phyloP scores from a whole-genome alignment of 2,888 invertebrate species.

The Hemithea aestivaria region DNA sequence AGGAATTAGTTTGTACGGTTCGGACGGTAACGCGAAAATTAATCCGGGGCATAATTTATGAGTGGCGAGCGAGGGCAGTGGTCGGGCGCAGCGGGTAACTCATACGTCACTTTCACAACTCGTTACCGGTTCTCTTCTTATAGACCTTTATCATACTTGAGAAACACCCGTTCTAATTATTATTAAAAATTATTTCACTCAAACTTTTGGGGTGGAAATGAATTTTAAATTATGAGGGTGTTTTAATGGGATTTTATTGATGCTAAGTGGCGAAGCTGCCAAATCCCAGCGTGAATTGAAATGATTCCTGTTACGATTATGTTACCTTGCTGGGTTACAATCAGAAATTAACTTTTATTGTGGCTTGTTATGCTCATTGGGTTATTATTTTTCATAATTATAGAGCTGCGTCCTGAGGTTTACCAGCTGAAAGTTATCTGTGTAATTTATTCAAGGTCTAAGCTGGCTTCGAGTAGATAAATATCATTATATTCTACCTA shows the following conservation, averaged over 20 bases:
- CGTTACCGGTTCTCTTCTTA: constrained; percentile 29
- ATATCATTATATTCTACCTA: too few relatives aligned
- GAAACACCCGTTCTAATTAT: constrained; percentile 7
- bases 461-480: too few relatives aligned
- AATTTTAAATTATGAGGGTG: constrained; percentile 9
- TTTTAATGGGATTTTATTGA: constrained; percentile 3
- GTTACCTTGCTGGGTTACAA: too few relatives aligned
- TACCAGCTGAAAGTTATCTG: too few relatives aligned
- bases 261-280: too few relatives aligned
- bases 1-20: constrained; percentile 29
- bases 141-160: constrained; percentile 19
- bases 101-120: constrained; percentile 44
- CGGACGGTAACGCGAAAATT: constrained; percentile 37
- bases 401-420: too few relatives aligned
- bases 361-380: too few relatives aligned
- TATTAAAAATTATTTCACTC: constrained; percentile 33
- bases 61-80: constrained; percentile 23
- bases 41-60: constrained; percentile 44
- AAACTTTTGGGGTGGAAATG: constrained; percentile 10
- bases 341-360: too few relatives aligned
- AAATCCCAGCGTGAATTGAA: too few relatives aligned
- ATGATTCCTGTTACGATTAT: too few relatives aligned
- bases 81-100: constrained; percentile 21
- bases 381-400: too few relatives aligned
- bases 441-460: too few relatives aligned